These are phyloP conservation scores for Anticlea derivata DNA, from an alignment of 2,888 invertebrate genomes.

Conservation along the genomic window DNA sequence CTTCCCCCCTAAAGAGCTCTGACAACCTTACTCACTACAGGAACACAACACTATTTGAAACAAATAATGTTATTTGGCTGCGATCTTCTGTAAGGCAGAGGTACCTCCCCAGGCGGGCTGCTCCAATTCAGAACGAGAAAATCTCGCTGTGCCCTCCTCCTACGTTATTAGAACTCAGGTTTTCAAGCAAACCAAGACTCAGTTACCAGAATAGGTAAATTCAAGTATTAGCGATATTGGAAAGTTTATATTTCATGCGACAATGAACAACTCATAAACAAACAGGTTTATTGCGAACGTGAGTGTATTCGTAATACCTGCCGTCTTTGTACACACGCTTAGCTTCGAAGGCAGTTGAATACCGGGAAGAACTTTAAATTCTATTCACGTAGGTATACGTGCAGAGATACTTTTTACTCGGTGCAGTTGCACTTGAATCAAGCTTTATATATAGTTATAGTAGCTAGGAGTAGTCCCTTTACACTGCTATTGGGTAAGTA, in stretches of 20 bases:
- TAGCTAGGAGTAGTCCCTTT: no score
- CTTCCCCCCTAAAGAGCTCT: no score
- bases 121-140: no score
- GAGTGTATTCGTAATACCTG: constrained; percentile 26
- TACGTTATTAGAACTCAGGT: background rate
- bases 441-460: background rate
- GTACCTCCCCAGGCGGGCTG: no score
- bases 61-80: no score
- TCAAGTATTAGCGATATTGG: constrained; percentile 10
- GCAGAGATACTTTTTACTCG: constrained; percentile 5
- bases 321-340: background rate
- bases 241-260: constrained; percentile 29
- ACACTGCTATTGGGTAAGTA: no score
- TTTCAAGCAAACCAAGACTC: constrained; percentile 9
- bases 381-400: constrained; percentile 2
- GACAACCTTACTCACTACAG: no score
- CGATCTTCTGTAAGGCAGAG: no score
- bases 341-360: constrained; percentile 9
- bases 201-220: constrained; percentile 22
- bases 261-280: constrained; percentile 33
- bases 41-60: no score
- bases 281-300: constrained; percentile 31
- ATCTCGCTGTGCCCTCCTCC: constrained; percentile 3
- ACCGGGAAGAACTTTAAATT: constrained; percentile 6
- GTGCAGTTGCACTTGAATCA: constrained; percentile 5